phyloP scores from a whole-genome alignment of 2,797 vertebrate genomes.

The Dipus sagitta region DNA sequence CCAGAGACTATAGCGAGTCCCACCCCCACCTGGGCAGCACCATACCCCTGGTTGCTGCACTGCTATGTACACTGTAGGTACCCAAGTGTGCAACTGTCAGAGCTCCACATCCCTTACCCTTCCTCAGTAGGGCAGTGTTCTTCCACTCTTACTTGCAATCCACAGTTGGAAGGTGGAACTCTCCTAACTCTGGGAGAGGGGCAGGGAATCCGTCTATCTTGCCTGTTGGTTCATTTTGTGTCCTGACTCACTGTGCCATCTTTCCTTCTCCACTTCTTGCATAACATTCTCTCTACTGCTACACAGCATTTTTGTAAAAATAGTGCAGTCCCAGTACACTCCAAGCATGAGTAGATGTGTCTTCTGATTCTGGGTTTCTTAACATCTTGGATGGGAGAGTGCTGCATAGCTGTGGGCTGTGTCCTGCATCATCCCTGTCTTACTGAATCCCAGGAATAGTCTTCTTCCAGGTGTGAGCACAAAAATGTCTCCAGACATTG shows the following conservation, averaged over 20 bases:
- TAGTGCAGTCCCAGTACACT: neutral
- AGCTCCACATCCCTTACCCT: neutral
- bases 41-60: neutral
- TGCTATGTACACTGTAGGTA: too few relatives aligned
- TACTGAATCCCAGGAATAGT: neutral
- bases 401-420: fast-evolving
- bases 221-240: neutral
- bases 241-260: neutral
- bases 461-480: neutral
- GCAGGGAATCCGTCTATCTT: neutral
- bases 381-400: neutral
- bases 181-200: neutral
- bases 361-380: neutral
- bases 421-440: neutral
- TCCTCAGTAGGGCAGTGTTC: neutral
- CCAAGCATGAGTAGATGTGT: neutral
- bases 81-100: neutral
- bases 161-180: neutral
- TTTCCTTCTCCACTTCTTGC: neutral
- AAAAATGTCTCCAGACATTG: neutral
- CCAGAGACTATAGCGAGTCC: neutral
- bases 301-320: neutral
- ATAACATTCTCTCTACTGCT: too few relatives aligned
- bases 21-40: fast-evolving
- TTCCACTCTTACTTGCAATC: neutral